Conservation (phyloP, 2,797 vertebrate genomes). For the Tolypeutes matacus region DNA sequence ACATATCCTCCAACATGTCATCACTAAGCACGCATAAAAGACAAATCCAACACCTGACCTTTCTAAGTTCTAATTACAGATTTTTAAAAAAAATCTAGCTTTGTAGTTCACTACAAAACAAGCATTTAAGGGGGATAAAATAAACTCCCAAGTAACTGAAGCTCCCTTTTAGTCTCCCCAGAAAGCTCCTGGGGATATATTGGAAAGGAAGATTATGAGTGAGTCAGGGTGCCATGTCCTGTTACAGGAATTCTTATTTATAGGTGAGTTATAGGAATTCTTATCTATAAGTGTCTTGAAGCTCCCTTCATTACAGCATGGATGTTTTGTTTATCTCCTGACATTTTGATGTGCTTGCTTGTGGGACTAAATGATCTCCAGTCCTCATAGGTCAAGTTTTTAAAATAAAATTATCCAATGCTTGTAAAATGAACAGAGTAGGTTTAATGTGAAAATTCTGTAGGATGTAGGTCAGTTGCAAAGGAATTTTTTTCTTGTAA, state of each 20-base stretch:
- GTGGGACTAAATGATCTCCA: not conserved
- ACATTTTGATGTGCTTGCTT: not conserved
- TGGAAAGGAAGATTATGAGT: not conserved
- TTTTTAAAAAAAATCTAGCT: not conserved
- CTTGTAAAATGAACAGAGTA: not conserved
- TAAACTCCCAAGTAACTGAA: not conserved
- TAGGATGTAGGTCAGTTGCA: not conserved
- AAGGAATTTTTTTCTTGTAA: not conserved
- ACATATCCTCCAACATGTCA: not conserved
- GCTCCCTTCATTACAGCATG: not conserved
- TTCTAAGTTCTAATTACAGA: not conserved
- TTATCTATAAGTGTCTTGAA: accelerated
- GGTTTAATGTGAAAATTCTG: not conserved
- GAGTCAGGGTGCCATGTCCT: not conserved
- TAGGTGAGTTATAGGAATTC: accelerated
- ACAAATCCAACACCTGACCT: not conserved
- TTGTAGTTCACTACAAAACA: not conserved
- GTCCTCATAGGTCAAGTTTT: no score
- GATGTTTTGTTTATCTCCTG: not conserved
- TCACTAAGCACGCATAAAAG: not conserved
- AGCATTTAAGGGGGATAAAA: not conserved
- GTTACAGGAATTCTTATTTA: not conserved
- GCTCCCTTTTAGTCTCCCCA: not conserved
- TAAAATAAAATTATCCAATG: not conserved
- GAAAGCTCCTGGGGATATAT: not conserved